Conservation (phyloP, 35 echinoderm and acorn worm species). For the Eucidaris tribuloides region DNA sequence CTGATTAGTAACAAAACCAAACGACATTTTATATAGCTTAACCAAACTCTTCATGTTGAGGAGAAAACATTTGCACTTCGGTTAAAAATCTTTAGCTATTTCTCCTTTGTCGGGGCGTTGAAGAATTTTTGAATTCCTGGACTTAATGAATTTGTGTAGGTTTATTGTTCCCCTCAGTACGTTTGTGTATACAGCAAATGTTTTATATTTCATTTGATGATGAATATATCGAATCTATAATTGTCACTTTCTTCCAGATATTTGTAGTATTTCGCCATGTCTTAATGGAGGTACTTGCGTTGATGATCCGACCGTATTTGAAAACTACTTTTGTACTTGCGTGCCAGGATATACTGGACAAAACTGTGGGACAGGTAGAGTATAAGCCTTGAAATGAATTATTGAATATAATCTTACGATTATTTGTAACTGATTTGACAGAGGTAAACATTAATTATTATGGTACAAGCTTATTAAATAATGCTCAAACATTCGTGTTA, state of each 20-base stretch:
- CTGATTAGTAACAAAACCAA: too few species aligned
- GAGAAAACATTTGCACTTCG: too few species aligned
- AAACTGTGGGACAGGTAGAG: constrained; percentile 73
- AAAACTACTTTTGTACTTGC: constrained; percentile 46
- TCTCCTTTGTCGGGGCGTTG: not conserved
- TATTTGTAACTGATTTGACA: not conserved
- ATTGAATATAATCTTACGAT: not conserved
- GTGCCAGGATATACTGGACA: constrained; percentile 59
- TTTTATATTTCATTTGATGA: not conserved
- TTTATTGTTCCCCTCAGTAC: constrained; percentile 18
- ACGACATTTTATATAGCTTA: too few species aligned
- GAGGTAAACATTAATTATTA: not conserved
- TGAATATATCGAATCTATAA: not conserved
- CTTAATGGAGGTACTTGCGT: constrained; percentile 61
- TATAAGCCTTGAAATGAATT: not conserved
- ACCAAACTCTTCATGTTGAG: too few species aligned
- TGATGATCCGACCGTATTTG: not conserved
- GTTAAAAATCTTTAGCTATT: too few species aligned
- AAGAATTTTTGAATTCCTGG: not conserved
- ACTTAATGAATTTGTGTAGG: constrained; percentile 18
- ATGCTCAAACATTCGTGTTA: not conserved
- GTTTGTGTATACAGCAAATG: constrained; percentile 38
- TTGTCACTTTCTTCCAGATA: not conserved
- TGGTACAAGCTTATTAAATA: not conserved
- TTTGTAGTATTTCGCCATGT: constrained; percentile 36